phyloP scores from a whole-genome alignment of 2,888 invertebrate genomes.

The Eristalis tenax region DNA sequence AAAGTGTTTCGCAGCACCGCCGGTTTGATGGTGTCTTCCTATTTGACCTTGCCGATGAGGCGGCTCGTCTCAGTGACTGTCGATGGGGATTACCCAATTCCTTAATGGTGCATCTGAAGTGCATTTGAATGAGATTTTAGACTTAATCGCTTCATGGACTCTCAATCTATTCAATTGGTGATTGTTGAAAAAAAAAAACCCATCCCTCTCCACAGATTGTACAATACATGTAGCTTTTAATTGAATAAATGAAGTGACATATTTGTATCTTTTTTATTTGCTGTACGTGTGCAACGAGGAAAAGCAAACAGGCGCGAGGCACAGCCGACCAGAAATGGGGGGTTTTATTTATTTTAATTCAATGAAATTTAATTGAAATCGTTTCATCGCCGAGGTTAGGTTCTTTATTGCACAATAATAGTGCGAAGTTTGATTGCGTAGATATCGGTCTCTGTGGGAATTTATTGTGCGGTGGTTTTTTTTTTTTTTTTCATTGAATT shows the following conservation, averaged over 20 bases:
- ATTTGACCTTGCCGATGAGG: background rate
- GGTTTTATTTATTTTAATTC: constrained; percentile 50
- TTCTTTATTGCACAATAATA: background rate
- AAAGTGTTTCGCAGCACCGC: no score
- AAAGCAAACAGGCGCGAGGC: background rate
- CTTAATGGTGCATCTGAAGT: constrained; percentile 41
- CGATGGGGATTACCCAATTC: constrained; percentile 9
- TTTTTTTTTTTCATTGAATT: background rate
- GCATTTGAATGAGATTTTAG: background rate
- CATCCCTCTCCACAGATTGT: no score
- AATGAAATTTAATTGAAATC: constrained; percentile 52
- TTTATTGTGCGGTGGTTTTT: background rate
- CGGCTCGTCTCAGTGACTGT: constrained; percentile 30
- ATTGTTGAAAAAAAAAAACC: constrained; percentile 23
- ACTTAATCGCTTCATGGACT: constrained; percentile 20
- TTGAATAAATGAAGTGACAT: constrained; percentile 4
- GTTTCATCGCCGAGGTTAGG: background rate
- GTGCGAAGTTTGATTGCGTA: background rate
- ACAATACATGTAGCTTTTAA: constrained; percentile 2
- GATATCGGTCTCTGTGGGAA: background rate
- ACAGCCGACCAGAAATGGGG: no score
- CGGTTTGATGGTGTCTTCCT: background rate
- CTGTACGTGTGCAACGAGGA: background rate
- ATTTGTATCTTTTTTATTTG: background rate
- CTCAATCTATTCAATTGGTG: constrained; percentile 48